Conservation (phyloP, 2,797 vertebrate species). For the Podarcis lilfordi region DNA sequence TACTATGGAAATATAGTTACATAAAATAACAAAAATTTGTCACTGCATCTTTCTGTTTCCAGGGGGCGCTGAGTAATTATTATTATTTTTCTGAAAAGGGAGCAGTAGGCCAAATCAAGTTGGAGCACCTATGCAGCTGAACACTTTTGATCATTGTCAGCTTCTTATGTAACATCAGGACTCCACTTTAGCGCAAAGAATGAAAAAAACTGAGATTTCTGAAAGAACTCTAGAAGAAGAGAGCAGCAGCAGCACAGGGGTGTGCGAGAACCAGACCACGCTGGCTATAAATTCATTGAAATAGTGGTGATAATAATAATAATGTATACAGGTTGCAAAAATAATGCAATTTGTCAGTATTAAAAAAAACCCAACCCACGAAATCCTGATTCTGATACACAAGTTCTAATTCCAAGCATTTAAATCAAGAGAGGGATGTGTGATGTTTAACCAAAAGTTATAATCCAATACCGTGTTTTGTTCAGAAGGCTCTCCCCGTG, state of each 20-base stretch:
- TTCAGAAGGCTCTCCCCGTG: conserved; percentile 43
- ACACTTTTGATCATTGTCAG: background rate
- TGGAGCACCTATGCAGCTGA: background rate
- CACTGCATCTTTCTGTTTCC: too few species aligned
- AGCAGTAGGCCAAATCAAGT: too few species aligned
- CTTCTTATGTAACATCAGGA: background rate
- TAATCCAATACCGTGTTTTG: conserved; percentile 69
- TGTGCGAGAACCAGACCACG: too few species aligned
- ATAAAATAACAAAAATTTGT: too few species aligned
- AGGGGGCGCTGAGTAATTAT: too few species aligned
- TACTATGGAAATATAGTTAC: too few species aligned
- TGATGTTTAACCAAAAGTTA: background rate
- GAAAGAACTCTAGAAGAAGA: background rate
- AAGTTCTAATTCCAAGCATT: background rate
- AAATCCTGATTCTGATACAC: background rate
- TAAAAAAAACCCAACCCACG: too few species aligned
- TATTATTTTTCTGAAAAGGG: too few species aligned
- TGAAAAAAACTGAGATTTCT: background rate
- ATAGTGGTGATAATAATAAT: too few species aligned
- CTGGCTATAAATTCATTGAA: too few species aligned
- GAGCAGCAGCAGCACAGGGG: background rate
- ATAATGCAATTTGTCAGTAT: background rate
- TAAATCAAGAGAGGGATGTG: background rate
- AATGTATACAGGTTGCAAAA: background rate
- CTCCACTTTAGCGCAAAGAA: background rate